A percentile compares a stretch with the other conserved stretches of the same genome.
Evolutionary conservation across 2,113 vertebrate genomes (phyloP).

Genomic region (Caloenas nicobarica): DNA sequence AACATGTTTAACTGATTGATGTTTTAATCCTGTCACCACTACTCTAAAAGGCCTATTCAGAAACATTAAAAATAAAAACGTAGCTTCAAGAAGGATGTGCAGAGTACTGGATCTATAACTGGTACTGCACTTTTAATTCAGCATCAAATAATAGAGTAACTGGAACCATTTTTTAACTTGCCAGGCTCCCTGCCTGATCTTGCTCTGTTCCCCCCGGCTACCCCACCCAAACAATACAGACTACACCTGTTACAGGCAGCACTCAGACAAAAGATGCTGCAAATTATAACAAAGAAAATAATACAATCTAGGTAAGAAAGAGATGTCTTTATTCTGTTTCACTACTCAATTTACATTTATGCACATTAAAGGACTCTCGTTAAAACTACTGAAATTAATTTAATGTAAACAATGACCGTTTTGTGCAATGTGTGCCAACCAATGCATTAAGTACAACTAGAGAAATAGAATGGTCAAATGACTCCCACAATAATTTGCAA

Average conservation of each 20-base stretch:
- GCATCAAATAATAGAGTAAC: neutral
- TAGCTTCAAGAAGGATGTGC: neutral
- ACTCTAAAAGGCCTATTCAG: neutral
- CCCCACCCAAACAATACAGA: neutral
- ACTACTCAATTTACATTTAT: neutral
- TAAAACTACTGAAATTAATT: neutral
- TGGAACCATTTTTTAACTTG: neutral
- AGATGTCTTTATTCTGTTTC: slow-evolving; percentile 50
- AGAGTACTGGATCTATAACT: too few species aligned
- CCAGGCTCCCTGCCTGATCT: neutral
- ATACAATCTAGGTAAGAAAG: neutral
- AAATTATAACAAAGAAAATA: neutral
- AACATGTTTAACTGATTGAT: neutral
- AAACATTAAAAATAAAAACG: neutral
- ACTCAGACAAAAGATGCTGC: neutral
- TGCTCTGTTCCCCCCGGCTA: too few species aligned
- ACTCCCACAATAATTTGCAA: neutral
- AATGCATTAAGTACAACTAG: neutral
- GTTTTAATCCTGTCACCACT: neutral
- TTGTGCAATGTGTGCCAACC: slow-evolving; percentile 23
- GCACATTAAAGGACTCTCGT: neutral
- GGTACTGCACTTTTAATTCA: neutral
- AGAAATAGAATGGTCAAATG: neutral
- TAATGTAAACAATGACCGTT: slow-evolving; percentile 42
- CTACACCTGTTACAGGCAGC: rapidly evolving